Evolutionary conservation across 1,140 invertebrate genomes (phyloP).

Genomic region (Oreohelix idahoensis): DNA sequence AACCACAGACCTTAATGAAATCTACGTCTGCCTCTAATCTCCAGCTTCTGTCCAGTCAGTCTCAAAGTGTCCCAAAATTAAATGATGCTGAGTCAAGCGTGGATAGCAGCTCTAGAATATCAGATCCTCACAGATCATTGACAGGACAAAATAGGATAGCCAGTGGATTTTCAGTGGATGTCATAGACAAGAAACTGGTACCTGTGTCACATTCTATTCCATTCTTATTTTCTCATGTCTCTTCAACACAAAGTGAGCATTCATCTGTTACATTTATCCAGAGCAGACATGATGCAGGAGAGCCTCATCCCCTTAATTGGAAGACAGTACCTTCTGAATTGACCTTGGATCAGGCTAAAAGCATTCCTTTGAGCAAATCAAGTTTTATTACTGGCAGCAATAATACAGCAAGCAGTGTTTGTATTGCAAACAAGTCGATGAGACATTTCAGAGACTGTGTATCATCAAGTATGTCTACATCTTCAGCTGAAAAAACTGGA

Average conservation of each 20-base stretch:
- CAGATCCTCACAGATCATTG: neutral
- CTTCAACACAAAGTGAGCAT: neutral
- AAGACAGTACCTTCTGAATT: conserved; percentile 50
- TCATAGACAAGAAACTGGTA: conserved; percentile 51
- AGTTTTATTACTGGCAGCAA: conserved; percentile 41
- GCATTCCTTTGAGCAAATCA: conserved; percentile 52
- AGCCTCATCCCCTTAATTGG: neutral
- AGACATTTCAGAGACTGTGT: neutral
- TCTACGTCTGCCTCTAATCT: conserved; percentile 44
- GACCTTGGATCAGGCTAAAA: conserved; percentile 59
- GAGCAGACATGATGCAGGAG: neutral
- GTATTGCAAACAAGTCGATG: neutral
- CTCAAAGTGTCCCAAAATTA: conserved; percentile 56
- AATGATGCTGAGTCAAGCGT: conserved; percentile 31
- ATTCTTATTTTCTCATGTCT: neutral
- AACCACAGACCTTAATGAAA: neutral
- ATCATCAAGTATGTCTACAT: conserved; percentile 1
- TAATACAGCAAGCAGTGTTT: neutral
- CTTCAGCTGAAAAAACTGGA: neutral
- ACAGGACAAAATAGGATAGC: neutral
- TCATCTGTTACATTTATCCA: neutral
- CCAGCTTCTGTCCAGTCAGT: conserved; percentile 40
- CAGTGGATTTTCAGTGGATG: neutral
- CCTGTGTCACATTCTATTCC: conserved; percentile 43
- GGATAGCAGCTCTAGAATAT: neutral